These are phyloP conservation scores for Tragelaphus eurycerus DNA, from an alignment of 2,797 vertebrate species.

Conservation along the genomic window DNA sequence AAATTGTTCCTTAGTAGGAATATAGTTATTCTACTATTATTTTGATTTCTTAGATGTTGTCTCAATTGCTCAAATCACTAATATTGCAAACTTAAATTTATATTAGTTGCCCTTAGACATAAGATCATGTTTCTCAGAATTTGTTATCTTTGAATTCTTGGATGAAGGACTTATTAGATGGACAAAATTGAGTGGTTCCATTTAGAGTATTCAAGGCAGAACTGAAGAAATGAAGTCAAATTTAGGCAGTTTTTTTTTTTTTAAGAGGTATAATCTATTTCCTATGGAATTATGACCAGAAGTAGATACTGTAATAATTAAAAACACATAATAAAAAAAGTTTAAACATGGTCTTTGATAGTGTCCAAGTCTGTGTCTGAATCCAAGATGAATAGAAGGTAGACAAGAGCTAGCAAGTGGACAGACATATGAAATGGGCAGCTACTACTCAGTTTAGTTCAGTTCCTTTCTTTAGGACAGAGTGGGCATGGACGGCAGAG, in stretches of 20 bases:
- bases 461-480: not conserved
- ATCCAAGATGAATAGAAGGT: not conserved
- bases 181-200: not conserved
- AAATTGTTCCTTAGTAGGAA: not conserved
- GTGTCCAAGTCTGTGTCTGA: not conserved
- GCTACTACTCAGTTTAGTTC: not conserved
- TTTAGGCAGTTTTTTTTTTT: not conserved
- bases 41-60: rapidly evolving
- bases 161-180: not conserved
- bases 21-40: not conserved
- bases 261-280: not conserved
- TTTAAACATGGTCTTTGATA: not conserved
- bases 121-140: not conserved
- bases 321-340: not conserved
- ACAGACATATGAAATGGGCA: not conserved
- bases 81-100: not conserved
- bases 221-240: not conserved
- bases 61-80: not conserved
- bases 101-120: not conserved
- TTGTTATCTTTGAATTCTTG: not conserved
- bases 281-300: not conserved
- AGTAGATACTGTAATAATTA: not conserved
- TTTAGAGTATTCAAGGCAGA: not conserved
- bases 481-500: rapidly evolving
- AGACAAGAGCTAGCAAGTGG: not conserved